A percentile compares a stretch with the other conserved stretches of the same genome.
Evolutionary conservation across 2,113 vertebrate species (phyloP).

Genomic region (Gnathonemus longibarbis): DNA sequence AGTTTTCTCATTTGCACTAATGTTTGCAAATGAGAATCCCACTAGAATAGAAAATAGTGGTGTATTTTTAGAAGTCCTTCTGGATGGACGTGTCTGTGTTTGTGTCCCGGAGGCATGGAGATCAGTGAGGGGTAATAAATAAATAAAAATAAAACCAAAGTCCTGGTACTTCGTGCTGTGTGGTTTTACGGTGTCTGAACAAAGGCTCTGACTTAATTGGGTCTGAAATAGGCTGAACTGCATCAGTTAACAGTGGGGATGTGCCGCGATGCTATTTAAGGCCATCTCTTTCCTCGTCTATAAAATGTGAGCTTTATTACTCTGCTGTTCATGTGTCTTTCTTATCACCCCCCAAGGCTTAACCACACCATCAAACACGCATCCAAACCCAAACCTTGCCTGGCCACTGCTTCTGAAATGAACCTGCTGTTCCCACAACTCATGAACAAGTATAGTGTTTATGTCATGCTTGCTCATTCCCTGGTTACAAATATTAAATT

Average conservation of each 20-base stretch:
- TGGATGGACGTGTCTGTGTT: slow-evolving; percentile 15
- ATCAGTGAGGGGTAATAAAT: background rate
- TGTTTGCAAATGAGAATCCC: slow-evolving; percentile 52
- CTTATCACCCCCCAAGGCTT: slow-evolving; percentile 15
- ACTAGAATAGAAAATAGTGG: slow-evolving; percentile 37
- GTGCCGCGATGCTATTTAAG: background rate
- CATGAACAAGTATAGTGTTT: slow-evolving; percentile 30
- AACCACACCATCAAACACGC: slow-evolving; percentile 26
- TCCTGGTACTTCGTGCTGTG: background rate
- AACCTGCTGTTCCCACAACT: slow-evolving; percentile 23
- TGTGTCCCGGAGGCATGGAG: background rate
- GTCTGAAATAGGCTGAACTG: slow-evolving; percentile 5
- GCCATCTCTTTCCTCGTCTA: slow-evolving; percentile 14
- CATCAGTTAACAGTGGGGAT: background rate
- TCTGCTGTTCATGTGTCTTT: slow-evolving; percentile 24
- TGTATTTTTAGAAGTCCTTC: slow-evolving; percentile 50
- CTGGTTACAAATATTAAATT: slow-evolving; percentile 41
- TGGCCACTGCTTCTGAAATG: slow-evolving; percentile 11
- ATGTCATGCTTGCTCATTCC: slow-evolving; percentile 37
- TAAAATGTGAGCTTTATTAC: slow-evolving; percentile 30
- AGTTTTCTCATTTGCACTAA: slow-evolving; percentile 55
- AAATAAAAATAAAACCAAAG: background rate
- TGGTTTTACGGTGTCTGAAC: background rate
- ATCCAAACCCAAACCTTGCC: background rate
- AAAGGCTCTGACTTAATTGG: slow-evolving; percentile 15